phyloP scores from a whole-genome alignment of 1,140 invertebrate species.

The Camponotus pennsylvanicus region DNA sequence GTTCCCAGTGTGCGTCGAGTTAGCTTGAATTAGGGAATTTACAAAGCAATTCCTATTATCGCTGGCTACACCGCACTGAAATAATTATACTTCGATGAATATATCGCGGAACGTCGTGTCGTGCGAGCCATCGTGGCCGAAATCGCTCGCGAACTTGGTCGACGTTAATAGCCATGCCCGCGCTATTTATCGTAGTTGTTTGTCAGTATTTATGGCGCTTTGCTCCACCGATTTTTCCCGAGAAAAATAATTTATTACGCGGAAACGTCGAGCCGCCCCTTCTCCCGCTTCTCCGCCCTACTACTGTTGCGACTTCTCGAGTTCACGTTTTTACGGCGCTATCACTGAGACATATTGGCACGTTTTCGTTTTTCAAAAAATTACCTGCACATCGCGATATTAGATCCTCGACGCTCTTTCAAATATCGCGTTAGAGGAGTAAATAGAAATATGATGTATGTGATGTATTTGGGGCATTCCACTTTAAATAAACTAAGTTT shows the following conservation, averaged over 20 bases:
- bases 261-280: background rate
- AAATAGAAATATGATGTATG: background rate
- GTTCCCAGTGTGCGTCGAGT: background rate
- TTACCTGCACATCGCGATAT: background rate
- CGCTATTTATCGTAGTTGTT: conserved; percentile 59
- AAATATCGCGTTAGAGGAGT: background rate
- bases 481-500: too few relatives aligned
- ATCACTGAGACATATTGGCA: conserved; percentile 26
- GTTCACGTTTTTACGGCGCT: conserved; percentile 16
- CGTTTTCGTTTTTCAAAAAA: background rate
- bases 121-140: background rate
- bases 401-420: background rate
- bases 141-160: conserved; percentile 42
- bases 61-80: conserved; percentile 5
- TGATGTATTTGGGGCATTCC: background rate
- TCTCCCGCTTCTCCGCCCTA: too few relatives aligned
- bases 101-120: background rate
- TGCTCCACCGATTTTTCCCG: conserved; percentile 36
- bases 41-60: conserved; percentile 47
- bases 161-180: conserved; percentile 47
- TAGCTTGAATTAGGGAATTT: conserved; percentile 42
- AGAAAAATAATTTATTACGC: conserved; percentile 53
- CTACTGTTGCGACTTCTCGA: conserved; percentile 27
- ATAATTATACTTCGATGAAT: conserved; percentile 50
- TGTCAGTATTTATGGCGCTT: conserved; percentile 59